Percentiles rank a stretch among this genome's conserved stretches.
Conservation (phyloP, 2,888 invertebrate species). For the Cybosia mesomella region DNA sequence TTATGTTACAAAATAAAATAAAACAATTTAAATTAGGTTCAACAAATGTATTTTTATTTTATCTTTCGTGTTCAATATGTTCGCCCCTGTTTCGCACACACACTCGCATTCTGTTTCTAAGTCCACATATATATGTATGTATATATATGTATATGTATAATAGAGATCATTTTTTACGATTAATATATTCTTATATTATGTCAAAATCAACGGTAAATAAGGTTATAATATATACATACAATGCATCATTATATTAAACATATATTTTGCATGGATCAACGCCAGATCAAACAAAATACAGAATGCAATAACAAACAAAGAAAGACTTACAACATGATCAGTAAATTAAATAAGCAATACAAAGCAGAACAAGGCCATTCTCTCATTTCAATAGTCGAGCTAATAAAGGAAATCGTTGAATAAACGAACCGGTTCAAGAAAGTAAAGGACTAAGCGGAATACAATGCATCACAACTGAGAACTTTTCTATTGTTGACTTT, state of each 20-base stretch:
- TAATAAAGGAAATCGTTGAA: constrained; percentile 83
- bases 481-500: constrained; percentile 82
- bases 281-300: constrained; percentile 23
- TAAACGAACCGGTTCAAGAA: constrained; percentile 73
- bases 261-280: neutral
- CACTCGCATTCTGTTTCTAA: too few relatives aligned
- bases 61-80: too few relatives aligned
- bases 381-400: constrained; percentile 71
- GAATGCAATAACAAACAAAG: constrained; percentile 33
- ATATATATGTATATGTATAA: too few relatives aligned
- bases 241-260: neutral
- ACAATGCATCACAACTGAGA: constrained; percentile 81
- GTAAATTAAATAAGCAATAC: constrained; percentile 53
- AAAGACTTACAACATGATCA: constrained; percentile 44
- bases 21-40: too few relatives aligned
- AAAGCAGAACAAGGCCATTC: constrained; percentile 62
- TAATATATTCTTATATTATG: too few relatives aligned
- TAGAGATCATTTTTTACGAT: too few relatives aligned
- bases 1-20: too few relatives aligned
- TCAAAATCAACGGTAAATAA: neutral
- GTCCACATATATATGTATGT: too few relatives aligned
- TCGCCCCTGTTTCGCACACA: too few relatives aligned
- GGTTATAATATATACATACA: too few relatives aligned
- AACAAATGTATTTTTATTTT: too few relatives aligned
- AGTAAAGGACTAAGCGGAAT: constrained; percentile 77